Evolutionary conservation across 1,140 invertebrate species (phyloP).

Genomic region (Dysdera silvatica): DNA sequence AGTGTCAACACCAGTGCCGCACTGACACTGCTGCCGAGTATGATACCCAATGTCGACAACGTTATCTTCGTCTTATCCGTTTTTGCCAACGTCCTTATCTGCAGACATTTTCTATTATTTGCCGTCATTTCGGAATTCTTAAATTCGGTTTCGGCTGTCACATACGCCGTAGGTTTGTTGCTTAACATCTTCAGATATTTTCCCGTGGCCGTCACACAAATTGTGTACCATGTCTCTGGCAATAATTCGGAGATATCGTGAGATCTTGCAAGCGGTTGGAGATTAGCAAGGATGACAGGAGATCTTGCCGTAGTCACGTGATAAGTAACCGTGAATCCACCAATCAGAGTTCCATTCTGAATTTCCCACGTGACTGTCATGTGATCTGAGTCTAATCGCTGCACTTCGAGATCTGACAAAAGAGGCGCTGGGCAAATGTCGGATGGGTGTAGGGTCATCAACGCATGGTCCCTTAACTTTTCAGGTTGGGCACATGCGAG

Average conservation of each 20-base stretch:
- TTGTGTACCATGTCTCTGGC: constrained; percentile 67
- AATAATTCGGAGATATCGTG: constrained; percentile 62
- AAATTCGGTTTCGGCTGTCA: constrained; percentile 21
- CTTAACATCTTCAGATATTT: constrained; percentile 49
- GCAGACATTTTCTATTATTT: constrained; percentile 35
- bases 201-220: constrained; percentile 73
- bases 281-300: constrained; percentile 19
- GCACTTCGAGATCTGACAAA: constrained; percentile 69
- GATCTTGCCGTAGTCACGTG: constrained; percentile 55
- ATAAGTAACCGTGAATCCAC: constrained; percentile 77
- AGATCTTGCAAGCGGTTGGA: constrained; percentile 7
- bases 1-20: constrained; percentile 73
- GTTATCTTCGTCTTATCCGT: constrained; percentile 33
- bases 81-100: constrained; percentile 33
- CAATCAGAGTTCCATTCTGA: constrained; percentile 72
- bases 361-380: constrained; percentile 80
- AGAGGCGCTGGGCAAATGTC: constrained; percentile 72
- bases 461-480: constrained; percentile 62
- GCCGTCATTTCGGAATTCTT: constrained; percentile 20
- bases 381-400: constrained; percentile 77
- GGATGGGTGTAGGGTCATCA: constrained; percentile 67
- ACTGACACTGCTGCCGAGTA: constrained; percentile 74
- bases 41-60: constrained; percentile 57
- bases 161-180: constrained; percentile 33
- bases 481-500: constrained; percentile 69